Evolutionary conservation across 2,888 invertebrate genomes (phyloP).

Genomic region (Oxycera nigricornis): DNA sequence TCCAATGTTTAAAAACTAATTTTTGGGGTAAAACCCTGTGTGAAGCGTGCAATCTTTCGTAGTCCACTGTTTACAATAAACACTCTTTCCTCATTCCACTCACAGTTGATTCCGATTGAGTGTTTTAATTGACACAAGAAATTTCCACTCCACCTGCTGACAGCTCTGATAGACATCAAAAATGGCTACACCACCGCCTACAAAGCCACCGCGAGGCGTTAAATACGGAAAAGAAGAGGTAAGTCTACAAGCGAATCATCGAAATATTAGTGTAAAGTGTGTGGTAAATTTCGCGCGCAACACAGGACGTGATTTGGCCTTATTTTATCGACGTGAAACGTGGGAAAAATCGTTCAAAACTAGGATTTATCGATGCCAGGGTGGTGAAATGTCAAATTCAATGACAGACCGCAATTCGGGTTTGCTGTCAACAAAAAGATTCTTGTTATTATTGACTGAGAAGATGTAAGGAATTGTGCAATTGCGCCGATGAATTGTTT

Average conservation of each 20-base stretch:
- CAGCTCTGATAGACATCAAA: constrained; percentile 30
- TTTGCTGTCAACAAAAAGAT: not conserved
- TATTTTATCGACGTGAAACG: not conserved
- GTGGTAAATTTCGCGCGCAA: too few species aligned
- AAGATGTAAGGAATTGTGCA: not conserved
- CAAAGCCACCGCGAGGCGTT: constrained; percentile 85
- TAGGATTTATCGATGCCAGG: not conserved
- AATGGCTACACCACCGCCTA: constrained; percentile 76
- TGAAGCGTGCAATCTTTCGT: not conserved
- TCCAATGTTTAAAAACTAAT: too few species aligned
- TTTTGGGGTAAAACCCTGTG: not conserved
- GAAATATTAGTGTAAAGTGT: too few species aligned
- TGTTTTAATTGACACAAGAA: not conserved
- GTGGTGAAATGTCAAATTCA: constrained; percentile 23
- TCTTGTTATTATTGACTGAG: constrained; percentile 39
- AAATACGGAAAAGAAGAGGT: constrained; percentile 88
- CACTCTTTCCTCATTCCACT: not conserved
- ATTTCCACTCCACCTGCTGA: constrained; percentile 5
- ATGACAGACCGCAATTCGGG: constrained; percentile 36
- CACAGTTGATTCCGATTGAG: not conserved
- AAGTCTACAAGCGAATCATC: too few species aligned
- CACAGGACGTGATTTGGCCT: not conserved
- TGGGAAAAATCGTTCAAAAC: not conserved
- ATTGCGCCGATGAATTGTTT: constrained; percentile 25
- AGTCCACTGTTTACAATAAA: not conserved